Evolutionary conservation across 2,888 invertebrate species (phyloP).

Genomic region (Chrysomela aeneicollis): DNA sequence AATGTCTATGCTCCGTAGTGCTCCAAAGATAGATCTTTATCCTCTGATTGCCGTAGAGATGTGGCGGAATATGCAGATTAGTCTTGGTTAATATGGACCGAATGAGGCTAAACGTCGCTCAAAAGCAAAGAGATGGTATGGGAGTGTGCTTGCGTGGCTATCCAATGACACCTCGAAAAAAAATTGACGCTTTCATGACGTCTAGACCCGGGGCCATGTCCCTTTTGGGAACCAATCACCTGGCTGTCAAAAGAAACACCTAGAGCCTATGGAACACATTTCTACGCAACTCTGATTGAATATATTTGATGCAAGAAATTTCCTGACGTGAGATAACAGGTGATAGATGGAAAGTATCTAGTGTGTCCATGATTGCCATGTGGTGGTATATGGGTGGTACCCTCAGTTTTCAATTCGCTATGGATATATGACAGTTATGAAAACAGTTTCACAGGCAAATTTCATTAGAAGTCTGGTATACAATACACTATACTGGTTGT

Average conservation of each 20-base stretch:
- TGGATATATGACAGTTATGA: too few species aligned
- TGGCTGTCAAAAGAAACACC: not conserved
- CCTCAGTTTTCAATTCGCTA: too few species aligned
- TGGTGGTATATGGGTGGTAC: too few species aligned
- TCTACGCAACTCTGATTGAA: not conserved
- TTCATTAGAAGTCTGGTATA: too few species aligned
- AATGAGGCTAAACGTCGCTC: not conserved
- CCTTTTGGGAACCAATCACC: too few species aligned
- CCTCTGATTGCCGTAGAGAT: conserved; percentile 17
- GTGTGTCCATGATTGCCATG: too few species aligned
- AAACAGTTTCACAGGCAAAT: too few species aligned
- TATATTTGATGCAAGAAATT: not conserved
- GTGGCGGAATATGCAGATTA: conserved; percentile 14
- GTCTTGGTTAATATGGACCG: not conserved
- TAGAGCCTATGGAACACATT: not conserved
- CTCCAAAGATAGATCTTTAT: conserved; percentile 17
- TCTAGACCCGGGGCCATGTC: not conserved
- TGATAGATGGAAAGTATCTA: too few species aligned
- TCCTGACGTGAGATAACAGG: too few species aligned
- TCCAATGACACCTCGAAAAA: not conserved
- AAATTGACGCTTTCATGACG: not conserved
- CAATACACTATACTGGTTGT: too few species aligned
- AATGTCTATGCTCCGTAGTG: conserved; percentile 10
- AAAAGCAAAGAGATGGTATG: not conserved
- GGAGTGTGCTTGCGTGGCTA: not conserved